Evolutionary conservation across 2,113 vertebrate species (phyloP).

Genomic region (Vicugna pacos): DNA sequence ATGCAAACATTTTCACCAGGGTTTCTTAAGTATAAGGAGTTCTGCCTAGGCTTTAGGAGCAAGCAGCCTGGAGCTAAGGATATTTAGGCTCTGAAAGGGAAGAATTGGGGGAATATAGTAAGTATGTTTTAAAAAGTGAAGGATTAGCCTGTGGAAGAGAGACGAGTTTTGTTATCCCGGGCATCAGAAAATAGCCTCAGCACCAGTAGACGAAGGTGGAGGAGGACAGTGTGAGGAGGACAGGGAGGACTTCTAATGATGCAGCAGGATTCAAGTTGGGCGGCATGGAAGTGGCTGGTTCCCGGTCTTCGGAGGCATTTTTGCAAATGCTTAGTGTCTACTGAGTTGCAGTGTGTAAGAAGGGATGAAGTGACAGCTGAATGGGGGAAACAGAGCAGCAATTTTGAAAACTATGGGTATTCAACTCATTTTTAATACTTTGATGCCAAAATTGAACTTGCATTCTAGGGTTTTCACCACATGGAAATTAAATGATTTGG

Average conservation of each 20-base stretch:
- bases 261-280: neutral
- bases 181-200: neutral
- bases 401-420: constrained; percentile 18
- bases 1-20: neutral
- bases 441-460: neutral
- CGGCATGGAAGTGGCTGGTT: neutral
- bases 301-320: neutral
- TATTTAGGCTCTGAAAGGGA: neutral
- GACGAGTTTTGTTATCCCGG: neutral
- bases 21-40: neutral
- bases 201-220: neutral
- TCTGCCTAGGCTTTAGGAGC: neutral
- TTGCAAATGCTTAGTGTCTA: neutral
- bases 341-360: neutral
- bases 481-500: neutral
- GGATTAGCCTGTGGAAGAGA: neutral
- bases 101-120: neutral
- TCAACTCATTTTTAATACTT: neutral
- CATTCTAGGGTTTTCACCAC: neutral
- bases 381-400: neutral
- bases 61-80: neutral
- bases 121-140: neutral
- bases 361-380: neutral
- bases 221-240: neutral
- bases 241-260: neutral